These are phyloP conservation scores for Temnothorax ravouxi DNA, from an alignment of 2,888 invertebrate species.

Conservation along the genomic window DNA sequence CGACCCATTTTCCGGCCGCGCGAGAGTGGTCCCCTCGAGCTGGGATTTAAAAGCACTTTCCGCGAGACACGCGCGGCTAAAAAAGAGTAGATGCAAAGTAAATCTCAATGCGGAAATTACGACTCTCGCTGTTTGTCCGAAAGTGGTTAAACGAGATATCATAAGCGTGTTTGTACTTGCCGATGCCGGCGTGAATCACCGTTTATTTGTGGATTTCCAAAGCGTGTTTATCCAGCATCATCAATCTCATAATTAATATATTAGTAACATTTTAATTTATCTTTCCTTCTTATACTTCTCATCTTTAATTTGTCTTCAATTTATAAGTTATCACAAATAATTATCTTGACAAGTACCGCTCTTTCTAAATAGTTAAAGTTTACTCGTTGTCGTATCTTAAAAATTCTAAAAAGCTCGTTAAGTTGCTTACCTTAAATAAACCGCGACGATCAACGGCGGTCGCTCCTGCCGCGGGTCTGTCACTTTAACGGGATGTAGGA, in stretches of 20 bases:
- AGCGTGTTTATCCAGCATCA: not conserved
- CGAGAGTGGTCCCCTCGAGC: not conserved
- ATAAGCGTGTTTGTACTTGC: not conserved
- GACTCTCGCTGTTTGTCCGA: constrained; percentile 1
- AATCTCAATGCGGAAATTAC: constrained; percentile 51
- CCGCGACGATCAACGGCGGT: constrained; percentile 89
- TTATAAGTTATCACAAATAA: not conserved
- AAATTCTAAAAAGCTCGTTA: not conserved
- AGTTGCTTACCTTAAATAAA: constrained; percentile 92
- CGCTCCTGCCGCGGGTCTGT: constrained; percentile 76
- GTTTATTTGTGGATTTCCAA: not conserved
- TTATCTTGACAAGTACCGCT: not conserved
- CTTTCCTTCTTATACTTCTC: not conserved
- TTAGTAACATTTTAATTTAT: not conserved
- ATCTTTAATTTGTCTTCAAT: constrained; percentile 1
- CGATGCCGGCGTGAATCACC: not conserved
- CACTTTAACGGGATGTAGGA: constrained; percentile 89
- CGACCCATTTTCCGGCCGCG: constrained; percentile 54
- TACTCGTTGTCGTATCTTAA: not conserved
- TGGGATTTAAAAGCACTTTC: constrained; percentile 55
- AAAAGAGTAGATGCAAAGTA: constrained; percentile 44
- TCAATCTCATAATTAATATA: not conserved
- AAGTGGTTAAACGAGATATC: not conserved
- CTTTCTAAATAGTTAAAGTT: not conserved
- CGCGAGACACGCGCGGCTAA: constrained; percentile 29